Percentiles rank a stretch among this genome's conserved stretches.
Conservation (phyloP, 2,113 vertebrate genomes). For the Carassius gibelio region DNA sequence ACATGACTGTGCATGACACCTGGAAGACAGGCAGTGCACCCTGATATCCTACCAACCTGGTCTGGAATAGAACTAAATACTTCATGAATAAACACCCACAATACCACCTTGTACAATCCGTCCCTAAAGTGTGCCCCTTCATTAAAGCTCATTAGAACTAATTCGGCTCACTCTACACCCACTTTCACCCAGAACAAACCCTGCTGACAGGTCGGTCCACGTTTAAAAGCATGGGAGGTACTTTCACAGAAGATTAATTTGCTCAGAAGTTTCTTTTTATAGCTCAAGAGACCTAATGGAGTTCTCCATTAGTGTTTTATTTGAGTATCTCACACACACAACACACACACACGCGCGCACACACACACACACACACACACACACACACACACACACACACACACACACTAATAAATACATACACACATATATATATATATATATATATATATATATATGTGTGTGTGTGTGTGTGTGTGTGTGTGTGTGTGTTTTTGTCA, state of each 20-base stretch:
- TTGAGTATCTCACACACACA: no score
- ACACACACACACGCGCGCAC: no score
- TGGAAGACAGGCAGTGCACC: background rate
- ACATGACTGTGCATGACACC: slow-evolving; percentile 53
- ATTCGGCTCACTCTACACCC: background rate
- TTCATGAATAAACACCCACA: background rate
- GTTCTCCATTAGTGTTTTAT: background rate
- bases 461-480: no score
- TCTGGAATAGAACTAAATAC: slow-evolving; percentile 25
- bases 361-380: no score
- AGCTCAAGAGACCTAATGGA: background rate
- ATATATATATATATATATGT: no score
- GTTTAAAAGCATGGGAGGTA: background rate
- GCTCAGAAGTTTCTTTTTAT: background rate
- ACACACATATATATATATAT: no score
- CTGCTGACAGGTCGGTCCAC: slow-evolving; percentile 9
- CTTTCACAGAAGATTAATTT: background rate
- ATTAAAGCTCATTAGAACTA: slow-evolving; percentile 18
- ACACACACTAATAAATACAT: no score
- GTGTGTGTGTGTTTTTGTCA: no score
- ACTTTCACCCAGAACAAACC: slow-evolving; percentile 3
- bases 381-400: no score
- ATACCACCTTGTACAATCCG: background rate
- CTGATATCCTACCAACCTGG: background rate
- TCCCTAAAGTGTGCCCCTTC: background rate